Evolutionary conservation across 2,888 invertebrate genomes (phyloP).

Genomic region (Tetrapedia diversipes): DNA sequence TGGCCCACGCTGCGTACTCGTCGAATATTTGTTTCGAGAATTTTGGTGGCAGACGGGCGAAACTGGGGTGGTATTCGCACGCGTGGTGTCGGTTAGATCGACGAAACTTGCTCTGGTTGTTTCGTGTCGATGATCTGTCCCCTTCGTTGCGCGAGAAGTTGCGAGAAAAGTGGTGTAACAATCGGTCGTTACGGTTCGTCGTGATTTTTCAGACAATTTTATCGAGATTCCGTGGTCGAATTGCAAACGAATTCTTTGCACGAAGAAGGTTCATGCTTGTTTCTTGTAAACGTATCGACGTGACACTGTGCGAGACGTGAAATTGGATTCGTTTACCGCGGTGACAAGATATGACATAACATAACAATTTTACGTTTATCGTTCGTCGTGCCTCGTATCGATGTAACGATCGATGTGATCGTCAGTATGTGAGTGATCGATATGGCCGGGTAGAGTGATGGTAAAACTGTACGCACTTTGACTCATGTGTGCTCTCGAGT

Average conservation of each 20-base stretch:
- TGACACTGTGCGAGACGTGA: conserved; percentile 12
- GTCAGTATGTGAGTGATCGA: conserved; percentile 16
- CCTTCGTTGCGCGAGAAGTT: conserved; percentile 9
- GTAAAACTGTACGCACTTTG: not conserved
- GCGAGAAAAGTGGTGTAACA: conserved; percentile 12
- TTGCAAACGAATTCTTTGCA: not conserved
- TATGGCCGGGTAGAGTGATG: not conserved
- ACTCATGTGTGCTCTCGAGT: not conserved
- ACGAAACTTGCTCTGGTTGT: not conserved
- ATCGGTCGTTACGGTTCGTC: not conserved
- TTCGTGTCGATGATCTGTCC: not conserved
- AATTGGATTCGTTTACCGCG: not conserved
- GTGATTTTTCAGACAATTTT: not conserved
- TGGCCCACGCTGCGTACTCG: conserved; percentile 1
- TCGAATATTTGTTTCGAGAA: conserved; percentile 3
- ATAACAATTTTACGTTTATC: not conserved
- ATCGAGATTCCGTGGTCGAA: not conserved
- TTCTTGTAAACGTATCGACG: not conserved
- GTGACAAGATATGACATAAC: conserved; percentile 18
- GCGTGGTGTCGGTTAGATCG: not conserved
- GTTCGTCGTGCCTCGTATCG: not conserved
- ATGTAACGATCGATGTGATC: conserved; percentile 33
- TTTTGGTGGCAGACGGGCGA: not conserved
- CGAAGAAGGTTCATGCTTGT: not conserved
- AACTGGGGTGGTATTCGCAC: not conserved